A percentile compares a stretch with the other conserved stretches of the same genome.
These are phyloP conservation scores for Pollenia labialis DNA, from an alignment of 2,888 invertebrate genomes.

Conservation along the genomic window DNA sequence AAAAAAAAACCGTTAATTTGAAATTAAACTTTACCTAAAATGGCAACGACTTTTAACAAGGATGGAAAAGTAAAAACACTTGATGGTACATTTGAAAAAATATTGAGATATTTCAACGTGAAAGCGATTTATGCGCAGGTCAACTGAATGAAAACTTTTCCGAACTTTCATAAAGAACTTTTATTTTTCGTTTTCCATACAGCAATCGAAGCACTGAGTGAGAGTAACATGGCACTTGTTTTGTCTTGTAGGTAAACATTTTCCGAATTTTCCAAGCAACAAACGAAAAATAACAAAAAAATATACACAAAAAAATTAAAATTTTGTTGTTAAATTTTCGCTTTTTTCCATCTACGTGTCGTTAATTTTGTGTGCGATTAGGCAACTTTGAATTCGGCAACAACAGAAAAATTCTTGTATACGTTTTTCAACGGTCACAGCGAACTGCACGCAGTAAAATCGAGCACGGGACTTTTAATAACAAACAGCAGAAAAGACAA, in stretches of 20 bases:
- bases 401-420: conserved; percentile 76
- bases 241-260: conserved; percentile 56
- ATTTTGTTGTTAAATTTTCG: conserved; percentile 43
- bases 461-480: conserved; percentile 52
- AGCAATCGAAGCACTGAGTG: conserved; percentile 1
- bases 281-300: conserved; percentile 38
- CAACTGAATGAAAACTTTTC: conserved; percentile 21
- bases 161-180: conserved; percentile 62
- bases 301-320: conserved; percentile 15
- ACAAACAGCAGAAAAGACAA: background rate
- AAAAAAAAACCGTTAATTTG: background rate
- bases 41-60: background rate
- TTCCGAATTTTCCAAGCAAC: conserved; percentile 66
- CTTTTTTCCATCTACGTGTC: conserved; percentile 21
- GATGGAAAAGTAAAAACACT: conserved; percentile 1
- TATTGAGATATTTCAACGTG: background rate
- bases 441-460: conserved; percentile 59
- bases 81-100: background rate
- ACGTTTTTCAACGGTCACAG: conserved; percentile 74
- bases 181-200: conserved; percentile 13
- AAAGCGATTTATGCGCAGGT: conserved; percentile 53
- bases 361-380: conserved; percentile 66
- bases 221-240: conserved; percentile 49
- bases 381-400: conserved; percentile 75
- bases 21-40: background rate